phyloP scores from a whole-genome alignment of 2,113 vertebrate genomes.

The Crotalus helleri region DNA sequence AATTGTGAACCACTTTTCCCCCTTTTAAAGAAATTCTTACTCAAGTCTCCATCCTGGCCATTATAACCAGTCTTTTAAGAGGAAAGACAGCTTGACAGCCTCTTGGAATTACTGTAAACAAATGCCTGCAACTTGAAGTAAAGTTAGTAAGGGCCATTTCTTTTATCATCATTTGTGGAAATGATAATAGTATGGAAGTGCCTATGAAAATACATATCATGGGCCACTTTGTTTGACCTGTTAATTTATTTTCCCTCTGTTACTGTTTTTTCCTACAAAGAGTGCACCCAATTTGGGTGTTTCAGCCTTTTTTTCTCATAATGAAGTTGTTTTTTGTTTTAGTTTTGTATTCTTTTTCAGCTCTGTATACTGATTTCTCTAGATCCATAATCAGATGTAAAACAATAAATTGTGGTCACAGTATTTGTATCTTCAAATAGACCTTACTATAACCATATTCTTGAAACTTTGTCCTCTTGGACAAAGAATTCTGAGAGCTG shows the following conservation, averaged over 20 bases:
- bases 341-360: background rate
- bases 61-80: background rate
- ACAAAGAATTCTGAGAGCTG: background rate
- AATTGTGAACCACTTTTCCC: background rate
- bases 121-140: background rate
- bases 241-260: background rate
- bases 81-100: background rate
- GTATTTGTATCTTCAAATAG: background rate
- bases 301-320: background rate
- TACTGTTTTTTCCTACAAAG: background rate
- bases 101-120: background rate
- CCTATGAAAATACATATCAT: background rate
- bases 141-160: background rate
- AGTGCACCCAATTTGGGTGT: background rate
- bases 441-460: background rate
- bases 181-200: background rate
- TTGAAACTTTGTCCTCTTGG: background rate
- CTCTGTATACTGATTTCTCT: background rate
- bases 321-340: background rate
- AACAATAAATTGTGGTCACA: conserved; percentile 20
- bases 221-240: background rate
- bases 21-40: background rate
- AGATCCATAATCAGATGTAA: background rate
- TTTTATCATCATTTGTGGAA: background rate
- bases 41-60: background rate